Evolutionary conservation across 1,140 invertebrate genomes (phyloP).

Genomic region (Zophobas atratus): DNA sequence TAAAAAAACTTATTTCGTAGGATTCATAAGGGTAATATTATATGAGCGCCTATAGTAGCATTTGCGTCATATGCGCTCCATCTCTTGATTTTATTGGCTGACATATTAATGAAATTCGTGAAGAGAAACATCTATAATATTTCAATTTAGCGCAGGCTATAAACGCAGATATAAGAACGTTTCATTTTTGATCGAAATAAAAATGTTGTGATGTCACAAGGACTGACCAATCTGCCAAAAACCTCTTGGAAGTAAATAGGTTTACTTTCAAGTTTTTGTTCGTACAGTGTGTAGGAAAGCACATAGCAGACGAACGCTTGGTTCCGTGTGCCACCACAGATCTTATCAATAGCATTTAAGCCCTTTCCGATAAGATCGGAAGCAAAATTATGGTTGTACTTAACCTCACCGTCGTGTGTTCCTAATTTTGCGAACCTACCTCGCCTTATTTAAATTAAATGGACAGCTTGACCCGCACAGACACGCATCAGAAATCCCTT

Average conservation of each 20-base stretch:
- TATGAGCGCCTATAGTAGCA: not conserved
- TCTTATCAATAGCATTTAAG: conserved; percentile 46
- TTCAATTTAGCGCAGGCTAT: conserved; percentile 28
- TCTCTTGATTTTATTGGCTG: conserved; percentile 23
- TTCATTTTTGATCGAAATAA: conserved; percentile 25
- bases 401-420: conserved; percentile 46
- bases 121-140: conserved; percentile 21
- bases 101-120: conserved; percentile 11
- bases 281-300: conserved; percentile 24
- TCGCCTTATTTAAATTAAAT: conserved; percentile 48
- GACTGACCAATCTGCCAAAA: conserved; percentile 24
- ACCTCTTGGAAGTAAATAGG: conserved; percentile 39
- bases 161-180: not conserved
- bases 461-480: conserved; percentile 45
- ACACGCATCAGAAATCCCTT: conserved; percentile 31
- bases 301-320: conserved; percentile 1
- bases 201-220: conserved; percentile 11
- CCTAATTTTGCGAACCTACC: conserved; percentile 45
- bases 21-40: not conserved
- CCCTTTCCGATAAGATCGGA: conserved; percentile 41
- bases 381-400: conserved; percentile 34
- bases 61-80: conserved; percentile 5
- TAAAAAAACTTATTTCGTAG: conserved; percentile 14
- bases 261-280: conserved; percentile 35
- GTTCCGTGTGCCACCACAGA: conserved; percentile 17